Conservation (phyloP, 2,888 invertebrate genomes). For the Brachypalpus laphriformis region DNA sequence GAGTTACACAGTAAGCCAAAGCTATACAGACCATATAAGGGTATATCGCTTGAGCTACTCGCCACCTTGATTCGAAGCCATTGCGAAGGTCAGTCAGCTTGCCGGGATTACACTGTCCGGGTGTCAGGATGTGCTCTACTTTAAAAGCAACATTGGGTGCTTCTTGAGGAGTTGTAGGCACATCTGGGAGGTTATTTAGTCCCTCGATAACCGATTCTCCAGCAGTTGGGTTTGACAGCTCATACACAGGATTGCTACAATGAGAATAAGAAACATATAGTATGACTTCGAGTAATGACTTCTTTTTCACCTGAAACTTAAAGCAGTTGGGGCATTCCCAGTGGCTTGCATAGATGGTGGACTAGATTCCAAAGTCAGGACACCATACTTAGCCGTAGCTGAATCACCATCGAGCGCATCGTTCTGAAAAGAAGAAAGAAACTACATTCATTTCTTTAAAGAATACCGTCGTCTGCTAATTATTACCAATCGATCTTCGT, state of each 20-base stretch:
- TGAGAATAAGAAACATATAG: neutral
- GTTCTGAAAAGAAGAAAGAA: constrained; percentile 82
- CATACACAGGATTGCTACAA: constrained; percentile 92
- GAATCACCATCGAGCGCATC: constrained; percentile 85
- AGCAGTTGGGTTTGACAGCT: constrained; percentile 86
- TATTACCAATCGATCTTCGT: constrained; percentile 86
- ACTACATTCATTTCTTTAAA: neutral
- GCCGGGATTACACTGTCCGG: constrained; percentile 80
- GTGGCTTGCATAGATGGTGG: constrained; percentile 83
- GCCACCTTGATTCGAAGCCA: constrained; percentile 86
- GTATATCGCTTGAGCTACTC: constrained; percentile 92
- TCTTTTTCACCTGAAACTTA: constrained; percentile 84
- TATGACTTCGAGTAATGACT: neutral
- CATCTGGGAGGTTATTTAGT: constrained; percentile 80
- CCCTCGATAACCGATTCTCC: constrained; percentile 83
- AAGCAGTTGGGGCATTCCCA: constrained; percentile 84
- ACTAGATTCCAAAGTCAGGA: constrained; percentile 89
- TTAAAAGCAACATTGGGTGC: constrained; percentile 81
- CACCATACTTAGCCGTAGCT: constrained; percentile 87
- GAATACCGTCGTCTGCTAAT: neutral
- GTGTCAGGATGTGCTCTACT: constrained; percentile 82
- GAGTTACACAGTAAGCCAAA: constrained; percentile 93
- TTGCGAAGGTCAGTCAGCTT: constrained; percentile 81
- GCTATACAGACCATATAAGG: constrained; percentile 96
- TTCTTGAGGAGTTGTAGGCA: constrained; percentile 80